Evolutionary conservation across 2,888 invertebrate genomes (phyloP), one percentile per base, ranked within the genome.

Genomic region (Lacanobia oleracea): DNA sequence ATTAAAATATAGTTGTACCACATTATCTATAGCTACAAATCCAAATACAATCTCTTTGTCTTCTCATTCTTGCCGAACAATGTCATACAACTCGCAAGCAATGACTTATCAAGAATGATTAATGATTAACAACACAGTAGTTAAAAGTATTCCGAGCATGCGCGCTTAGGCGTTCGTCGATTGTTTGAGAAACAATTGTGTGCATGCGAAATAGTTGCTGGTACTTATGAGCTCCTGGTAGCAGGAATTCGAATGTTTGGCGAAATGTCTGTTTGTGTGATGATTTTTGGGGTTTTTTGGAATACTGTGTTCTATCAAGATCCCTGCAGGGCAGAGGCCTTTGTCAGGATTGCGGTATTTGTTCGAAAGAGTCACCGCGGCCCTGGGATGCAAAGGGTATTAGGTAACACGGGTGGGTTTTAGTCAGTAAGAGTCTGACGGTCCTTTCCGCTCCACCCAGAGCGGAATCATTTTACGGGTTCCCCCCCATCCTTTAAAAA

Each of bases 101-200:
- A 16, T 59, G 48, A 37, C 33, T 72, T 45, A 51, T 40, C 48
- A 7, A 54, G 8, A 14, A 57, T 80, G 53, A 73, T 69, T 61
- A 72, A 85, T 70, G 33, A 74, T 67, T 60, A 77, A 72, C 65
- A 69, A 67, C 57, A 61, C 9, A 33, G 43, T 66, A 59, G 65
- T 59, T 54, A 67, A 61, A 77, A 83, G 63, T 70, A 85, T 84
- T 76, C 86, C 48, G 64, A 67, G 76, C 84, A 86, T 83, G 81
- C 65, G 48, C 56, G 18, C 45, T 75, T 40, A 70, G 76, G 77
- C 66, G 72, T 66, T 73, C 48, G 71, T 70, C 77, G 65, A 84
- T 84, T 84, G 84, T 83, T 75, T 75, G 37, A 23, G 51, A 77
- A 75, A 84, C 84, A 81, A 83, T 84, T 43, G 63, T 54, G 12